Evolutionary conservation across 2,888 invertebrate genomes (phyloP), one percentile per base, ranked within the genome.

Genomic region (Ennomos quercinarius): DNA sequence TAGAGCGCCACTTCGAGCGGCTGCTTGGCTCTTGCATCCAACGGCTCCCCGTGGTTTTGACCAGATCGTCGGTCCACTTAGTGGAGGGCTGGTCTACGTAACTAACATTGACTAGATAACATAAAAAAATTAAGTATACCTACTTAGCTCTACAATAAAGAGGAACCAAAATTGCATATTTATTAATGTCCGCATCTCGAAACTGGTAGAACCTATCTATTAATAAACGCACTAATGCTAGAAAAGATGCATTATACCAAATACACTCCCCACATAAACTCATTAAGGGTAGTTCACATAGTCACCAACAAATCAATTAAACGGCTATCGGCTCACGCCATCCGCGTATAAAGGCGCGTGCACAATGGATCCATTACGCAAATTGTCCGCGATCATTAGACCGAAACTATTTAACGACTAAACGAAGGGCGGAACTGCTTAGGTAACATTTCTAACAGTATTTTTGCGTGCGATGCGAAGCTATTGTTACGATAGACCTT

Each of bases 331-430:
- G 68, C 77, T 77, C 90, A 89, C 90, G 90, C 89, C 79, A 91
- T 84, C 78, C 80, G 78, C 74, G 72, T 83, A 85, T 90, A 89
- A 89, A 86, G 84, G 67, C 76, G 75, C 71, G 60, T 68, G 70
- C 81, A 91, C 92, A 91, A 90, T 88, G 74, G 84, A 81, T 85
- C 86, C 90, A 92, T 92, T 91, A 91, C 86, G 81, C 82, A 89
- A 90, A 91, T 91, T 90, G 89, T 87, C 78, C 67, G 71, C 79
- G 72, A 76, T 83, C 83, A 83, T 86, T 84, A 84, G 79, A 56
- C 45, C 59, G 43, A 62, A 62, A 65, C 64, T 66, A 66, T 64
- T 63, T 66, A 61, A 55, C 60, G 44, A 53, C 54, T 66, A 67
- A 60, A 64, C 55, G 57, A 48, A 35, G 17, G 42, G 63, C 67